Percentiles rank a stretch among this genome's conserved stretches.
Evolutionary conservation across 2,888 invertebrate species (phyloP).

Genomic region (Spilosoma lubricipeda): DNA sequence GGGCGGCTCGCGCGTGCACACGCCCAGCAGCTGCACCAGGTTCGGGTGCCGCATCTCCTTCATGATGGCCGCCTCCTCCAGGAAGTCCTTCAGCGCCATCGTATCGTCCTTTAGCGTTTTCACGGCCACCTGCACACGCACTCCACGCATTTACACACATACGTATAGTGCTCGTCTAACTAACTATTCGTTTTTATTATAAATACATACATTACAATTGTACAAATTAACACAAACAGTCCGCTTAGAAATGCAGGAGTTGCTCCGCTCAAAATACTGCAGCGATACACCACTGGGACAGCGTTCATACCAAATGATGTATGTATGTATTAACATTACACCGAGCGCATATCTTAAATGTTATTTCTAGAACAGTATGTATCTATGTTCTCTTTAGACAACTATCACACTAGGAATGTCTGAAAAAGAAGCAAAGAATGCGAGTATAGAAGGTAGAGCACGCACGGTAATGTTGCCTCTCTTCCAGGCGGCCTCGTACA

Average conservation of each 20-base stretch:
- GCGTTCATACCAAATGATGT: no score
- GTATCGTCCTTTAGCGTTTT: slow-evolving; percentile 99
- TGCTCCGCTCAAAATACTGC: slow-evolving; percentile 21
- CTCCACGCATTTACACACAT: neutral
- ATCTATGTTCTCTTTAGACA: no score
- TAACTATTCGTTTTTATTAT: neutral
- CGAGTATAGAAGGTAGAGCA: slow-evolving; percentile 10
- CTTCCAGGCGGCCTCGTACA: slow-evolving; percentile 99
- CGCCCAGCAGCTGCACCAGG: slow-evolving; percentile 98
- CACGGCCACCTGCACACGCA: slow-evolving; percentile 90
- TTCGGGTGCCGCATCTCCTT: slow-evolving; percentile 99
- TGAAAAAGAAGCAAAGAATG: no score
- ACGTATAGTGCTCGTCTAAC: neutral
- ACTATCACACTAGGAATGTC: no score
- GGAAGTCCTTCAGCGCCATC: slow-evolving; percentile 99
- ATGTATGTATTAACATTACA: no score
- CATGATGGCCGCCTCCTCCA: slow-evolving; percentile 99
- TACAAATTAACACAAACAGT: neutral
- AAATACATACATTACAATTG: neutral
- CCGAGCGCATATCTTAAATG: no score
- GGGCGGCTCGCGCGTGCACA: slow-evolving; percentile 99
- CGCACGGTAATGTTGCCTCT: slow-evolving; percentile 94
- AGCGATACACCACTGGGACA: neutral
- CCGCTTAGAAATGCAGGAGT: neutral
- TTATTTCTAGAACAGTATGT: no score